Conservation (phyloP, 2,113 vertebrate genomes). For the Rhabdomys dilectus region DNA sequence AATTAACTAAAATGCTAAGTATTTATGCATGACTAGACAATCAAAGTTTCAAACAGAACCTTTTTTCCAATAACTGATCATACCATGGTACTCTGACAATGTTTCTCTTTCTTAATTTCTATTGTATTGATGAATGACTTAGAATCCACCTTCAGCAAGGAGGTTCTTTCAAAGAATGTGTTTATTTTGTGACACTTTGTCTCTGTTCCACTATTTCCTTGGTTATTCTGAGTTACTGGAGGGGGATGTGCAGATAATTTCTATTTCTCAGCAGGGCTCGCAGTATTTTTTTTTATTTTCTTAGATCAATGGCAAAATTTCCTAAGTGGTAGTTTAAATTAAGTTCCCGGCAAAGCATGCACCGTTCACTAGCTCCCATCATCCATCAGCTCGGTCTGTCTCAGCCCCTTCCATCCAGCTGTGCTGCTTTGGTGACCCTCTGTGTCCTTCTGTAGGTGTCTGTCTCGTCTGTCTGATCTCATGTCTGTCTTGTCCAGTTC, state of each 20-base stretch:
- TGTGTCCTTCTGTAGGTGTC: constrained; percentile 66
- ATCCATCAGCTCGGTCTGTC: constrained; percentile 76
- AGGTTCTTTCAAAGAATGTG: constrained; percentile 33
- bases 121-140: background rate
- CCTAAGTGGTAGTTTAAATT: background rate
- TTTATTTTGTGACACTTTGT: constrained; percentile 56
- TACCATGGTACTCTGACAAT: background rate
- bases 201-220: constrained; percentile 44
- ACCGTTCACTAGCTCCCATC: background rate
- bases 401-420: constrained; percentile 71
- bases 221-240: constrained; percentile 47
- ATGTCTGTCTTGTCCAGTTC: constrained; percentile 89
- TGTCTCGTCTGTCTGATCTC: constrained; percentile 72
- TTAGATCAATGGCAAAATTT: constrained; percentile 43
- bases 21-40: background rate
- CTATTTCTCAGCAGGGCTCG: background rate
- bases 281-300: constrained; percentile 23
- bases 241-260: constrained; percentile 42
- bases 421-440: constrained; percentile 49
- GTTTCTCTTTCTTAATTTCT: constrained; percentile 38
- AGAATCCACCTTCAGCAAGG: constrained; percentile 12
- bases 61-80: background rate
- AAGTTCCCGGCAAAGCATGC: constrained; percentile 23
- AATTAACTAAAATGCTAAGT: constrained; percentile 40
- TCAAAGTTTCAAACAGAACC: background rate